Conservation (phyloP, 30 jellyfish, hydroid and myxozoan species). For the Cassiopea andromeda region DNA sequence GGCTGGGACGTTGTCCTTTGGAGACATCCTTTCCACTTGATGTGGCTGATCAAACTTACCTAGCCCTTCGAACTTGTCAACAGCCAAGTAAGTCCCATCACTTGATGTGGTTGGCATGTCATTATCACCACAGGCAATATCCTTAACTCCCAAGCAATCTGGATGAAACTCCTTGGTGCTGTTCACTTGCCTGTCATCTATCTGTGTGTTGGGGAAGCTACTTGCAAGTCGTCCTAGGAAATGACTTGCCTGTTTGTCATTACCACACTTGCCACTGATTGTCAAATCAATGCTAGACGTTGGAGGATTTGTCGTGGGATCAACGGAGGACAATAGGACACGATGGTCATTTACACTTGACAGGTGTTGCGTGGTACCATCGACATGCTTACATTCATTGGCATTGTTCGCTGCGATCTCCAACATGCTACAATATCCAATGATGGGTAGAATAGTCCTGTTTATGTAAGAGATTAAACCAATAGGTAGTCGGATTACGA, state of each 20-base stretch:
- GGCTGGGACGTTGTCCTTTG: not conserved
- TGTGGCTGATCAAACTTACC: not conserved
- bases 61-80: not conserved
- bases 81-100: not conserved
- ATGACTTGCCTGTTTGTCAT: slow-evolving; percentile 20
- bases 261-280: slow-evolving; percentile 20
- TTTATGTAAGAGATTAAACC: slow-evolving; percentile 28
- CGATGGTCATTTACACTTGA: slow-evolving; percentile 73
- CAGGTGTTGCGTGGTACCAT: slow-evolving; percentile 58
- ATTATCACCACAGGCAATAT: not conserved
- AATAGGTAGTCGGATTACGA: slow-evolving; percentile 20
- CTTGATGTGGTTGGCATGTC: not conserved
- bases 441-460: slow-evolving; percentile 6
- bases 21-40: not conserved
- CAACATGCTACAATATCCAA: slow-evolving; percentile 18
- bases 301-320: slow-evolving; percentile 51
- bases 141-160: not conserved
- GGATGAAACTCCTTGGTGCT: not conserved
- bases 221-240: not conserved
- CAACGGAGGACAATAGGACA: slow-evolving; percentile 58
- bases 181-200: not conserved
- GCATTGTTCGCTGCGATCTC: slow-evolving; percentile 55
- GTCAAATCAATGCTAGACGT: slow-evolving; percentile 22
- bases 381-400: slow-evolving; percentile 16
- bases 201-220: not conserved